Evolutionary conservation across 1,140 invertebrate genomes (phyloP).

Genomic region (Doryteuthis pealeii): DNA sequence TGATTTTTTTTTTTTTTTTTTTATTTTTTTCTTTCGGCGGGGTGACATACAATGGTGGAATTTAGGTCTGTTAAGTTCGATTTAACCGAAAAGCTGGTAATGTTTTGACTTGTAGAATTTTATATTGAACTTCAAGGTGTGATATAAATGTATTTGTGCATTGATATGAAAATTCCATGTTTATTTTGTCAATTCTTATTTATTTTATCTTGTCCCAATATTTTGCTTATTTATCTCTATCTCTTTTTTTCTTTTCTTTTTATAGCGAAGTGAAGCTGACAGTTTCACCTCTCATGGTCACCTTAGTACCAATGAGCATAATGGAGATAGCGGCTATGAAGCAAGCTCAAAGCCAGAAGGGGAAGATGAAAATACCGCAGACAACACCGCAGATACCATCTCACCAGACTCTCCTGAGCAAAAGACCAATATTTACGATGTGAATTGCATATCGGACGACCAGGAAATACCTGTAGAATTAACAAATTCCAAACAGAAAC

Average conservation of each 20-base stretch:
- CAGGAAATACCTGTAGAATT: background rate
- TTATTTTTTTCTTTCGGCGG: too few species aligned
- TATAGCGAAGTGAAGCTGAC: background rate
- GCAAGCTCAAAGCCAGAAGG: constrained; percentile 42
- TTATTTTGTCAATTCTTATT: too few species aligned
- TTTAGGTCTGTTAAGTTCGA: too few species aligned
- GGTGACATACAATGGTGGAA: too few species aligned
- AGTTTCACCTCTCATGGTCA: constrained; percentile 15
- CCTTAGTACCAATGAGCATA: constrained; percentile 33
- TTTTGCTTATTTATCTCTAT: too few species aligned
- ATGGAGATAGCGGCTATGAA: constrained; percentile 46
- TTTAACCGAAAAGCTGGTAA: too few species aligned
- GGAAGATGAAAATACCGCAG: constrained; percentile 35
- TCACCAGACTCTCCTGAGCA: background rate
- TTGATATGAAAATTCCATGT: too few species aligned
- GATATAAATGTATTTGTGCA: too few species aligned
- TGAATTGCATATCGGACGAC: background rate
- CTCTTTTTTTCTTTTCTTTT: background rate
- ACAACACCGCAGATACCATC: constrained; percentile 13
- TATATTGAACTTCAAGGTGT: too few species aligned
- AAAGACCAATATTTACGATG: constrained; percentile 21
- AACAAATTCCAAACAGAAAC: background rate
- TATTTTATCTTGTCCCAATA: too few species aligned
- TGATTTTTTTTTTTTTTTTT: too few species aligned
- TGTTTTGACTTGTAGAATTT: too few species aligned